Base-by-base conservation (phyloP, 2,113 vertebrate species). In the Hiodon alosoides region DNA sequence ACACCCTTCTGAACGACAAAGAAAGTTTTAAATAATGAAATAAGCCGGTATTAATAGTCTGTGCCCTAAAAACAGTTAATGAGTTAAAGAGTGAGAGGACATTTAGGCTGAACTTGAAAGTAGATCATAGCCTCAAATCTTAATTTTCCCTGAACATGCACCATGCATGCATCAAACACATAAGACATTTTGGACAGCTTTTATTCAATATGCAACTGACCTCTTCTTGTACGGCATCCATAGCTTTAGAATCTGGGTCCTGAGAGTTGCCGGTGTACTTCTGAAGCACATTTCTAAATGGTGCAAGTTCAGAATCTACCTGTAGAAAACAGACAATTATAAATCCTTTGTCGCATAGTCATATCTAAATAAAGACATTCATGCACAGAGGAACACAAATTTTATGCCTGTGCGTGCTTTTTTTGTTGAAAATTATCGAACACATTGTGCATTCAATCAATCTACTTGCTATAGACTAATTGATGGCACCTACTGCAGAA, bases 281-380 rank as follows among this genome's bases (percentile, higher is more conserved):
- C 71, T 85, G 67, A 84, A 90, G 86, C 66, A 86, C 75, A 31
- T 16, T 79, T 61, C 76, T 75, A 11, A 89, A 72, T 10, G 85
- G 69, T 17, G 79, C 6, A 67, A 82, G 74, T 13, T 86, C 85
- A 65, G 69, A 79, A 66, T 85, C 69, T 60, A 89, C 71, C 88
- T 90, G 50, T 55, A 73, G 3, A 71, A 2, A 6, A 53, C 14
- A 72, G 4, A n/a, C 70, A 50, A 47, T 9, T n/a, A 53, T 31
- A 31, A 31, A 31, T 31, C 31, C 52, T 13, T n/a, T 68, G 16
- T 17, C 10, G 6, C 2, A 58, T 16, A 17, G 14, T 68, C 16
- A 47, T 16, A 53, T 53, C 31, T 62, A 51, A 14, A 61, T 52
- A 8, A 47, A 51, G 7, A 3, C 0, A 17, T 62, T 59, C 46